Percentiles rank a stretch among this genome's conserved stretches.
Evolutionary conservation across 2,113 vertebrate genomes (phyloP).

Genomic region (Cynopterus brachyotis): DNA sequence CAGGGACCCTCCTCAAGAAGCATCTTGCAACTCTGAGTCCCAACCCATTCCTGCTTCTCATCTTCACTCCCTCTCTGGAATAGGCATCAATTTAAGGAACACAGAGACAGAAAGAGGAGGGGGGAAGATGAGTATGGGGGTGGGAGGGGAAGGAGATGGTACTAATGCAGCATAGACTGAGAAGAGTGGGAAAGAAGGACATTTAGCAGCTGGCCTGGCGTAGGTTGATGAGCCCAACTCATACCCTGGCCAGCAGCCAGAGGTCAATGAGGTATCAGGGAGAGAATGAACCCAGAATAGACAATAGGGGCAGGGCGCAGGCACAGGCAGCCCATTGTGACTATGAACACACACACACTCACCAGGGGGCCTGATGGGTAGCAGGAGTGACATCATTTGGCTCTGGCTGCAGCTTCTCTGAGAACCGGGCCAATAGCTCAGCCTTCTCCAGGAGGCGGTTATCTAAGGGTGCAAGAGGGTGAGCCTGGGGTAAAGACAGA

Average conservation of each 20-base stretch:
- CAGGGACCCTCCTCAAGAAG: neutral
- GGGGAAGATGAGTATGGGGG: neutral
- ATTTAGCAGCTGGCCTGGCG: neutral
- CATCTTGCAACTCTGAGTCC: neutral
- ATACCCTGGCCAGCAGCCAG: neutral
- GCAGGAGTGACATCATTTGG: neutral
- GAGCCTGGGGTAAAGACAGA: neutral
- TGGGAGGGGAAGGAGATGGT: neutral
- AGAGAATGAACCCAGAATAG: slow-evolving; percentile 16
- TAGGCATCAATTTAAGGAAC: neutral
- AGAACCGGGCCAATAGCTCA: slow-evolving; percentile 67
- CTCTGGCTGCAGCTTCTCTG: slow-evolving; percentile 57
- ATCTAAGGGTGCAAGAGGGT: slow-evolving; percentile 57
- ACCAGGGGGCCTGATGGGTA: slow-evolving; percentile 46
- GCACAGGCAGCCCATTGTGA: neutral
- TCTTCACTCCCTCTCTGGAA: neutral
- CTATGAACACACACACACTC: neutral
- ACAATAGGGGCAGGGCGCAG: neutral
- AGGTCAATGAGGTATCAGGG: neutral
- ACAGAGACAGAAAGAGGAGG: neutral
- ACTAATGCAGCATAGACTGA: neutral
- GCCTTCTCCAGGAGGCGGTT: slow-evolving; percentile 73
- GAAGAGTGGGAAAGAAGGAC: neutral
- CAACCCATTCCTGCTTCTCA: neutral
- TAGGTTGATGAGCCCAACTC: neutral